phyloP scores from a whole-genome alignment of 1,140 invertebrate species.

The Trissolcus basalis region DNA sequence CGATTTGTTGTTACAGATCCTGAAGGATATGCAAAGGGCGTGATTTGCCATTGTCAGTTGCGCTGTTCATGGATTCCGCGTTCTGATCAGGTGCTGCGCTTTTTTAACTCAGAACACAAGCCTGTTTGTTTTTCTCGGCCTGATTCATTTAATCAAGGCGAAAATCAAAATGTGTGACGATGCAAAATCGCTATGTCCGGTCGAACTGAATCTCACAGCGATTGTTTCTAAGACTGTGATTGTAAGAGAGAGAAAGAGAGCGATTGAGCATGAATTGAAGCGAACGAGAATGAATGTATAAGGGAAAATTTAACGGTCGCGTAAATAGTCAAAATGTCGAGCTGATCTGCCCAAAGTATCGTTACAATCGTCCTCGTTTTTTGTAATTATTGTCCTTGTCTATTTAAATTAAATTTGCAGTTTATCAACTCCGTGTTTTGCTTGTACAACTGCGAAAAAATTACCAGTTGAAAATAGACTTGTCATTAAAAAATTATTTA shows the following conservation, averaged over 20 bases:
- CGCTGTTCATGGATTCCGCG: conserved; percentile 51
- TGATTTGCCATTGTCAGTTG: conserved; percentile 48
- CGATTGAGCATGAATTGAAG: neutral
- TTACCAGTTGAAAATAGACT: neutral
- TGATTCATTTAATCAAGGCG: conserved; percentile 35
- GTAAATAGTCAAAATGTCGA: conserved; percentile 14
- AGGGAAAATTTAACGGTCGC: conserved; percentile 10
- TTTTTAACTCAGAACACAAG: conserved; percentile 17
- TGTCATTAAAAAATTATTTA: too few relatives aligned
- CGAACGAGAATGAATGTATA: neutral
- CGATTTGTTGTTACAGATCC: conserved; percentile 33
- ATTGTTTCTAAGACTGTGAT: conserved; percentile 54
- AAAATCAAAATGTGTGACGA: conserved; percentile 46
- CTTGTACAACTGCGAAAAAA: neutral
- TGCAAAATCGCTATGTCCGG: conserved; percentile 29
- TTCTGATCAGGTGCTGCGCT: conserved; percentile 40
- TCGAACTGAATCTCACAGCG: conserved; percentile 41
- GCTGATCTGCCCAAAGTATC: conserved; percentile 26
- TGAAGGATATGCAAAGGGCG: conserved; percentile 44
- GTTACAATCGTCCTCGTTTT: conserved; percentile 33
- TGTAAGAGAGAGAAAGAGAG: conserved; percentile 29
- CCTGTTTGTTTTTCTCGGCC: conserved; percentile 29
- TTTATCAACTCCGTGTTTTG: neutral
- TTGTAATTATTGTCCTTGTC: conserved; percentile 27
- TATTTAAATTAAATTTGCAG: conserved; percentile 17